Conservation (phyloP, 2,888 invertebrate species). For the Tetranychus truncatus region DNA sequence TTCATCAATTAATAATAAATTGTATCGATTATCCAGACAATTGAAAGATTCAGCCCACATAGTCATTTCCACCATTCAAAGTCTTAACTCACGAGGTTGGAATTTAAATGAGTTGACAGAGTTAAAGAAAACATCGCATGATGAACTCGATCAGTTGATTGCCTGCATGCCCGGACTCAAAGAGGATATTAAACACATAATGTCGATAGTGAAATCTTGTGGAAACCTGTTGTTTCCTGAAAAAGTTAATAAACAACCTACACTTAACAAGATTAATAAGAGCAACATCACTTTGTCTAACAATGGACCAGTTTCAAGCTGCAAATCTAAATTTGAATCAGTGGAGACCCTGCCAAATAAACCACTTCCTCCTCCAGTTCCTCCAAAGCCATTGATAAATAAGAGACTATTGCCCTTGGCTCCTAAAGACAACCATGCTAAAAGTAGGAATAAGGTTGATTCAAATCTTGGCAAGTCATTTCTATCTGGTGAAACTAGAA, state of each 20-base stretch:
- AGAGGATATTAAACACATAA: constrained; percentile 69
- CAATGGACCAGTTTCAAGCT: constrained; percentile 17
- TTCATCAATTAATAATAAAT: background rate
- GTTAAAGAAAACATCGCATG: constrained; percentile 31
- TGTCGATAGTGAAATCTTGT: constrained; percentile 58
- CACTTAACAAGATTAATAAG: background rate
- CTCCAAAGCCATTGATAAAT: constrained; percentile 35
- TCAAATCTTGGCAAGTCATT: constrained; percentile 23
- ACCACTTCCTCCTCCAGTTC: constrained; percentile 11
- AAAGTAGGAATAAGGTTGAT: constrained; percentile 18
- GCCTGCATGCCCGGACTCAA: constrained; percentile 67
- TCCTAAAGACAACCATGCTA: constrained; percentile 23
- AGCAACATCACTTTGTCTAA: too few species aligned
- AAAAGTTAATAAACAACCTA: constrained; percentile 14
- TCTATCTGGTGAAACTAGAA: constrained; percentile 28
- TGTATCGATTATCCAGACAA: background rate
- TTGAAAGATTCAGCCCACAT: background rate
- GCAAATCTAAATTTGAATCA: constrained; percentile 23
- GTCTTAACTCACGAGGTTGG: background rate
- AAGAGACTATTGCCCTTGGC: constrained; percentile 37
- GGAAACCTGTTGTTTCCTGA: constrained; percentile 32
- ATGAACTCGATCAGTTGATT: constrained; percentile 70
- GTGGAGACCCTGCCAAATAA: constrained; percentile 17
- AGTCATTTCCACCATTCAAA: background rate
- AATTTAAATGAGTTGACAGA: background rate